Base-by-base conservation (phyloP, 1,140 invertebrate species). In the Helicorthomorpha holstii region DNA sequence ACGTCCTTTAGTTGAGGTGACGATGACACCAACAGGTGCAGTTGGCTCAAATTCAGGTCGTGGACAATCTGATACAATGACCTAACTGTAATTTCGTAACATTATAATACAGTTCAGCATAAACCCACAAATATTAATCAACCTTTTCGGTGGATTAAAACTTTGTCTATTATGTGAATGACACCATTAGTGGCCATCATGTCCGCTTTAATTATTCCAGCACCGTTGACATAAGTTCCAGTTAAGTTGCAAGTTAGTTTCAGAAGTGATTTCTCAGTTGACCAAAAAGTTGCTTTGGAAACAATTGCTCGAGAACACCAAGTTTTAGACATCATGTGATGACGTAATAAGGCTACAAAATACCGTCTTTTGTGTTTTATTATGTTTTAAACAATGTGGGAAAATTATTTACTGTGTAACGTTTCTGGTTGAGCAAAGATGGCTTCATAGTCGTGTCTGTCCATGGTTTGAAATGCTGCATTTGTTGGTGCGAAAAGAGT, bases 111-210 rank as follows among this genome's bases (percentile, higher is more conserved):
- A 34, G 16, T 34, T 34, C 29, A 34, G 29, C 7, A 7, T 45
- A 23, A 7, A 4, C 4, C 22, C 21, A 7, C 19, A 7, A 7
- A 45, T 7, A 7, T 45, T n/a, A 4, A 49, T 16, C 27, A 26
- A 51, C 50, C 50, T 63, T 41, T 29, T 2, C 56, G 50, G 21
- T 68, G 68, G 22, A 67, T 59, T 21, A 75, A 56, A 1, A 75
- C 58, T 52, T 65, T 64, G 52, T 75, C 71, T 16, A 78, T 66
- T 21, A 76, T 64, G 54, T 78, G 76, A 42, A 78, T 73, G 16
- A 76, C 66, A 16, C 76, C 76, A 58, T 77, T 77, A 12, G 68
- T 67, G 12, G 68, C 74, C 22, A 71, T 62, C 49, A 77, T 69
- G 57, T 78, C 73, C n/a, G 66, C 57, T 29, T 63, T 62, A 2